Percentiles rank a stretch among this genome's conserved stretches.
Conservation (phyloP, 2,113 vertebrate species). For the Chamaetylas fuelleborni region DNA sequence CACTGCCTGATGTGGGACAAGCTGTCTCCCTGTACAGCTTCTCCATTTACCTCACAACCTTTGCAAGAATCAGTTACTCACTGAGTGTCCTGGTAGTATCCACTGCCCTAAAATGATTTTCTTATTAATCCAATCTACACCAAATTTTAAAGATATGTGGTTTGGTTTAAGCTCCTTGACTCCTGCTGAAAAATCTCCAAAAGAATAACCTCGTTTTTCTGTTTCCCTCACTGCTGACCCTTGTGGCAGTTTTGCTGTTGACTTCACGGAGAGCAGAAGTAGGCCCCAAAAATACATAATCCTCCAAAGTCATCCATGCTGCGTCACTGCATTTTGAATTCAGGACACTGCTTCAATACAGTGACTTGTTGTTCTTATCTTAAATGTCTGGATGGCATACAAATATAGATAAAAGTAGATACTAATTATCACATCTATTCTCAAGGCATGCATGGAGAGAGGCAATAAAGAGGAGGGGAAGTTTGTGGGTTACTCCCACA, state of each 20-base stretch:
- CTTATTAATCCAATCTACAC: background rate
- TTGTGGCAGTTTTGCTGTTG: background rate
- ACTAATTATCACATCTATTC: slow-evolving; percentile 67
- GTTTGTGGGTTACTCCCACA: slow-evolving; percentile 62
- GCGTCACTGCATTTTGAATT: slow-evolving; percentile 5
- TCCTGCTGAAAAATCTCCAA: background rate
- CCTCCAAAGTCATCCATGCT: background rate
- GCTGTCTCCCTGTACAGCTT: background rate
- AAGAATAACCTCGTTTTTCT: background rate
- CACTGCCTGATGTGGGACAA: background rate
- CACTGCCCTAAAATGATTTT: background rate
- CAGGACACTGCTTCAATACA: background rate
- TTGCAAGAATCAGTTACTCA: background rate
- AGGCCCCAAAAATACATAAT: background rate
- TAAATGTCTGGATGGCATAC: slow-evolving; percentile 40
- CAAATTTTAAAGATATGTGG: background rate
- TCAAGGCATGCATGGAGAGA: slow-evolving; percentile 28
- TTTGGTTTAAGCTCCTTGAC: background rate
- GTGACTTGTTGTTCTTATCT: slow-evolving; percentile 32
- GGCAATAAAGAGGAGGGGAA: slow-evolving; percentile 53
- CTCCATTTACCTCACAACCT: background rate
- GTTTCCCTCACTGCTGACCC: background rate
- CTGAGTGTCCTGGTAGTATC: background rate
- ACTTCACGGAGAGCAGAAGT: background rate
- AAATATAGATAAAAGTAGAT: slow-evolving; percentile 63